Evolutionary conservation across 2,797 vertebrate species (phyloP).

Genomic region (Enteromius mattozi): DNA sequence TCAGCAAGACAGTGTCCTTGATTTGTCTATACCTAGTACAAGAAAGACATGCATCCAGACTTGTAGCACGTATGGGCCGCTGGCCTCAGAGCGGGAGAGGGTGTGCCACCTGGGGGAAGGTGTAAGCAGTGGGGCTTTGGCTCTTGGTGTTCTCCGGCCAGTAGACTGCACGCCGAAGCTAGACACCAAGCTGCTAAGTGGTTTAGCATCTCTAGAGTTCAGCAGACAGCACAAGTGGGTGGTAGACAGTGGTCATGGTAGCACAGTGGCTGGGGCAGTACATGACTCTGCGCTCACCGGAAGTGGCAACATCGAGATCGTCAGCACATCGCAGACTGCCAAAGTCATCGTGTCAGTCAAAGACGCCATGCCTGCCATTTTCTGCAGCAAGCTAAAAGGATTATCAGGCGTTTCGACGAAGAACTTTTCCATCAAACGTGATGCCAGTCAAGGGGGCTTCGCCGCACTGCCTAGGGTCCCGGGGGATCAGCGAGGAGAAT

Average conservation of each 20-base stretch:
- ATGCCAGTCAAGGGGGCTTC: slow-evolving; percentile 86
- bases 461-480: slow-evolving; percentile 78
- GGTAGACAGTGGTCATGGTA: slow-evolving; percentile 76
- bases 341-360: slow-evolving; percentile 98
- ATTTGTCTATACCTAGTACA: slow-evolving; percentile 85
- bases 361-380: slow-evolving; percentile 93
- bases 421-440: slow-evolving; percentile 98
- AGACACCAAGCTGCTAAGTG: slow-evolving; percentile 78
- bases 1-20: slow-evolving; percentile 87
- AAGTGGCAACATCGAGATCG: slow-evolving; percentile 85
- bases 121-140: slow-evolving; percentile 63
- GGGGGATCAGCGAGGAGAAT: slow-evolving; percentile 80
- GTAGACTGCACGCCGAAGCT: slow-evolving; percentile 74
- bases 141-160: slow-evolving; percentile 73
- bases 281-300: slow-evolving; percentile 73
- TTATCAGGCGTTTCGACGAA: slow-evolving; percentile 96
- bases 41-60: slow-evolving; percentile 77
- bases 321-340: slow-evolving; percentile 90
- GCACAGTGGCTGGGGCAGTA: slow-evolving; percentile 66
- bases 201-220: slow-evolving; percentile 80
- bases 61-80: slow-evolving; percentile 41
- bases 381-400: slow-evolving; percentile 97
- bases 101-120: slow-evolving; percentile 70
- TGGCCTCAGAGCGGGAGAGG: slow-evolving; percentile 61
- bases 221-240: slow-evolving; percentile 89